phyloP scores from a whole-genome alignment of 92 coral and sea anemone genomes.

The Epizoanthus ramosus region DNA sequence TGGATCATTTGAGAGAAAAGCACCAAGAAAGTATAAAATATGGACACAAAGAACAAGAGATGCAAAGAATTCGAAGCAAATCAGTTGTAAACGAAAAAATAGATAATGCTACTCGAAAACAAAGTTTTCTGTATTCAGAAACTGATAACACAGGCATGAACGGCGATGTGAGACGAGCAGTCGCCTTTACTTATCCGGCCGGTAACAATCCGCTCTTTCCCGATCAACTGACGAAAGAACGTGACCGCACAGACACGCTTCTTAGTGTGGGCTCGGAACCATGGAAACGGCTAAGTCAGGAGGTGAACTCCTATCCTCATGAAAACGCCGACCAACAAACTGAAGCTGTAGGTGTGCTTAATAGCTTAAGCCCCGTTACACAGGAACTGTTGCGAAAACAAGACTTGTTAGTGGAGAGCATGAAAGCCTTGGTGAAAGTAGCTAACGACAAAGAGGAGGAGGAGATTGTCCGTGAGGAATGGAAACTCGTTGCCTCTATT shows the following conservation, averaged over 20 bases:
- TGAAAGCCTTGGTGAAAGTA: conserved; percentile 73
- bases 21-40: conserved; percentile 54
- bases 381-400: conserved; percentile 66
- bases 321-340: conserved; percentile 17
- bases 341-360: not conserved
- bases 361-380: not conserved
- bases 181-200: not conserved
- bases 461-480: conserved; percentile 86
- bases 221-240: not conserved
- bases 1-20: conserved; percentile 55
- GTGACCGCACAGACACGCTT: conserved; percentile 14
- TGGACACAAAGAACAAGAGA: conserved; percentile 25
- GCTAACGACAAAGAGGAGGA: conserved; percentile 79
- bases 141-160: conserved; percentile 9
- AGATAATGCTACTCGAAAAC: conserved; percentile 24
- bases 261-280: conserved; percentile 6
- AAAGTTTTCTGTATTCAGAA: conserved; percentile 4
- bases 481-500: conserved; percentile 93
- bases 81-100: conserved; percentile 37
- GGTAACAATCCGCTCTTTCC: not conserved
- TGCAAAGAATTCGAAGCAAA: conserved; percentile 4
- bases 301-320: conserved; percentile 25
- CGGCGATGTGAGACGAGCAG: conserved; percentile 13
- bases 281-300: conserved; percentile 41
- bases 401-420: conserved; percentile 71